These are phyloP conservation scores for Dolichomitus sp. DNA, from an alignment of 2,888 invertebrate species.

Conservation along the genomic window DNA sequence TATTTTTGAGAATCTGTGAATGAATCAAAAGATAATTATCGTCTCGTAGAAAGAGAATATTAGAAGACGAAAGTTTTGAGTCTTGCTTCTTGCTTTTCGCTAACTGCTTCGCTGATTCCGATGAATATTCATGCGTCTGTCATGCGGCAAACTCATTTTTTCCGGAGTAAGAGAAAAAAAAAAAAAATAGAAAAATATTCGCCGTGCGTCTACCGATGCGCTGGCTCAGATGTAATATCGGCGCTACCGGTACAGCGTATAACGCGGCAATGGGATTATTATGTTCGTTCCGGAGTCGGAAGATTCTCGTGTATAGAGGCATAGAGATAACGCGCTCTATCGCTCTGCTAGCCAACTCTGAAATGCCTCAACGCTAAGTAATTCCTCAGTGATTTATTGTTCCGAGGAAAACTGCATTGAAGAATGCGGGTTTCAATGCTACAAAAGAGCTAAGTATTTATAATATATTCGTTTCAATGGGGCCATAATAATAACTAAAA, in stretches of 20 bases:
- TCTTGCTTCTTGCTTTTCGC: conserved; percentile 11
- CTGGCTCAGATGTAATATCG: conserved; percentile 45
- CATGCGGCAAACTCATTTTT: conserved; percentile 55
- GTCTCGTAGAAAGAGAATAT: conserved; percentile 9
- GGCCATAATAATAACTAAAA: not conserved
- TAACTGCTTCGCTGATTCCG: conserved; percentile 12
- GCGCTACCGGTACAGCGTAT: conserved; percentile 14
- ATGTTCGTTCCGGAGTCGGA: conserved; percentile 40
- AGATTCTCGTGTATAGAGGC: conserved; percentile 45
- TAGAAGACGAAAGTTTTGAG: conserved; percentile 57
- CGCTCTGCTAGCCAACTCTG: conserved; percentile 79
- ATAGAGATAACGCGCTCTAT: conserved; percentile 75
- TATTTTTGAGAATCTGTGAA: conserved; percentile 3
- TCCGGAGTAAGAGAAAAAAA: conserved; percentile 29
- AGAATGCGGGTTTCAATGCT: not conserved
- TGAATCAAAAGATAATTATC: conserved; percentile 13
- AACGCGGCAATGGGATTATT: conserved; percentile 28
- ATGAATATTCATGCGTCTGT: conserved; percentile 59
- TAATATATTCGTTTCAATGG: not conserved
- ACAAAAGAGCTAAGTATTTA: not conserved
- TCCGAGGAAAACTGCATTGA: conserved; percentile 8
- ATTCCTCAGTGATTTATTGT: conserved; percentile 72
- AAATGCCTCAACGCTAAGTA: conserved; percentile 76
- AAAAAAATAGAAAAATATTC: conserved; percentile 25
- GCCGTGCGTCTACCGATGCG: conserved; percentile 5